Evolutionary conservation across 1,140 invertebrate species (phyloP).

Genomic region (Trichoplusia ni): DNA sequence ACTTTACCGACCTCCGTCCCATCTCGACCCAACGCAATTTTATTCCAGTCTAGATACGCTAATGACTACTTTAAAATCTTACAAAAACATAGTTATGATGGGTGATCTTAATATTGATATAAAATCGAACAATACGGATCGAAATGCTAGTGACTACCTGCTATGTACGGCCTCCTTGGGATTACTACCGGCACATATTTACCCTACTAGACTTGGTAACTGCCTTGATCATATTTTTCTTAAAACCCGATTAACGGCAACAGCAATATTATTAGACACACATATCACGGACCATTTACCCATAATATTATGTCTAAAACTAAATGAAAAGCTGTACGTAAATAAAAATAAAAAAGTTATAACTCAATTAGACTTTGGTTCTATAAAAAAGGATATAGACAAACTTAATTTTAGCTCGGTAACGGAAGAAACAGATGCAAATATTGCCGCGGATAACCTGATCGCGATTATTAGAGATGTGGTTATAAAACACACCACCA

Average conservation of each 20-base stretch:
- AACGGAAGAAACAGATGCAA: too few species aligned
- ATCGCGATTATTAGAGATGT: too few species aligned
- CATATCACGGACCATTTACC: background rate
- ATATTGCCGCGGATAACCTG: too few species aligned
- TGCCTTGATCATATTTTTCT: background rate
- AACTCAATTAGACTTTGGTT: too few species aligned
- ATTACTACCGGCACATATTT: background rate
- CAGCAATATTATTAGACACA: background rate
- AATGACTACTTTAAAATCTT: background rate
- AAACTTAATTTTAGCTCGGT: too few species aligned
- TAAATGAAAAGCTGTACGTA: too few species aligned
- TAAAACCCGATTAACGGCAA: background rate
- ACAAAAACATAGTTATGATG: background rate
- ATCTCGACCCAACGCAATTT: background rate
- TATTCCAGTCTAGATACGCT: background rate
- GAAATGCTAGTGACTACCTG: background rate
- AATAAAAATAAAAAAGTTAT: too few species aligned
- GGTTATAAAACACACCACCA: too few species aligned
- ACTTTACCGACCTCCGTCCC: background rate
- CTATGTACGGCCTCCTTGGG: background rate
- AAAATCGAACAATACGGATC: background rate
- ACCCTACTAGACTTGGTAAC: background rate
- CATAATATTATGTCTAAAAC: background rate
- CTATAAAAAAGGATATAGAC: too few species aligned
- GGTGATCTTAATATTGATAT: background rate